A percentile compares a stretch with the other conserved stretches of the same genome.
These are phyloP conservation scores for Anthoptus insignis DNA, from an alignment of 2,888 invertebrate genomes.

Conservation along the genomic window DNA sequence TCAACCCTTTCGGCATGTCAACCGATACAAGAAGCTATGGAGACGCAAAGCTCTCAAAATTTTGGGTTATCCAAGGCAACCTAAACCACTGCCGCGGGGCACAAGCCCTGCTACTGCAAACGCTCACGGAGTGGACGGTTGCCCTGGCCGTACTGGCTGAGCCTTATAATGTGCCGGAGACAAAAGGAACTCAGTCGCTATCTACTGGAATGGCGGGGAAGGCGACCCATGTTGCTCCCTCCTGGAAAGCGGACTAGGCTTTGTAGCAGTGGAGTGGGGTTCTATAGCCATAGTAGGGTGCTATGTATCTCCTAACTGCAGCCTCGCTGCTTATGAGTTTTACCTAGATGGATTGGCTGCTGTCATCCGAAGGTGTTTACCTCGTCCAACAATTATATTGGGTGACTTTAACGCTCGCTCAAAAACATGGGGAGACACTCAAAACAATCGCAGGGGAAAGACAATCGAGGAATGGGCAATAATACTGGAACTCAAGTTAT, in stretches of 20 bases:
- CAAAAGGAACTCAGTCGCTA: constrained; percentile 24
- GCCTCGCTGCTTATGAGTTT: constrained; percentile 18
- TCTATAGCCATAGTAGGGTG: constrained; percentile 29
- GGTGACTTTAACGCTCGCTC: too few species aligned
- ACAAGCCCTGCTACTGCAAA: constrained; percentile 1
- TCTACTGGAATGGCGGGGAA: constrained; percentile 17
- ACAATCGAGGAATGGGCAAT: constrained; percentile 34
- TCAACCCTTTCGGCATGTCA: too few species aligned
- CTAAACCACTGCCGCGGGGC: constrained; percentile 5
- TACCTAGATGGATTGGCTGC: constrained; percentile 19
- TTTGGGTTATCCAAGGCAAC: background rate
- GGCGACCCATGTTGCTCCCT: constrained; percentile 5
- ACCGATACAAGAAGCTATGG: background rate
- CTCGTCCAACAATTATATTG: constrained; percentile 26
- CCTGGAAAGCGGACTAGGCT: constrained; percentile 20
- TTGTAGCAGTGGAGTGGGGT: constrained; percentile 32
- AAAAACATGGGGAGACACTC: constrained; percentile 22
- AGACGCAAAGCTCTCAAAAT: background rate
- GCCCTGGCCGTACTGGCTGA: constrained; percentile 29
- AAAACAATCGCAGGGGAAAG: constrained; percentile 23
- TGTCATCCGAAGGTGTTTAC: constrained; percentile 16
- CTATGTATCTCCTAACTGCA: constrained; percentile 39
- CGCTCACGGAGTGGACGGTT: constrained; percentile 3
- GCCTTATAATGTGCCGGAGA: constrained; percentile 41
- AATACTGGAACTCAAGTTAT: constrained; percentile 26